Evolutionary conservation across 2,797 vertebrate genomes (phyloP).

Genomic region (Huso huso): DNA sequence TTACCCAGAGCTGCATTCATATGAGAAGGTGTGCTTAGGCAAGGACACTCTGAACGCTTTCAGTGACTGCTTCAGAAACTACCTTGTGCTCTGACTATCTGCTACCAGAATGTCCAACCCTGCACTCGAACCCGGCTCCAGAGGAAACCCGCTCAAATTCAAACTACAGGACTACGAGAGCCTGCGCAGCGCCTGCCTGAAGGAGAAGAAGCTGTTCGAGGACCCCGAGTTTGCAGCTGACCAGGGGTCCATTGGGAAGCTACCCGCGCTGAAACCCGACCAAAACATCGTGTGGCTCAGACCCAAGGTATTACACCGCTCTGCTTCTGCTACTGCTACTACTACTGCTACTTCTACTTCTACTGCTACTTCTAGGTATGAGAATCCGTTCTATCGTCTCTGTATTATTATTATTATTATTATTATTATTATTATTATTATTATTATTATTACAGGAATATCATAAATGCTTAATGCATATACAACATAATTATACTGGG

Average conservation of each 20-base stretch:
- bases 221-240: constrained; percentile 51
- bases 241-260: constrained; percentile 52
- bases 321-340: too few relatives aligned
- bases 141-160: constrained; percentile 55
- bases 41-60: too few relatives aligned
- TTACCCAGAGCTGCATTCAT: too few relatives aligned
- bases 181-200: constrained; percentile 43
- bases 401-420: too few relatives aligned
- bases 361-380: too few relatives aligned
- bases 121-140: constrained; percentile 37
- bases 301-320: constrained; percentile 50
- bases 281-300: constrained; percentile 55
- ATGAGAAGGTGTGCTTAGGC: too few relatives aligned
- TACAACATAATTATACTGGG: too few relatives aligned
- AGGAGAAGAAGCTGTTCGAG: constrained; percentile 42
- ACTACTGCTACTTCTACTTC: neutral
- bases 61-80: neutral
- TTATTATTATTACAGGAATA: too few relatives aligned
- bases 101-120: neutral
- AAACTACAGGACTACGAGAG: constrained; percentile 50
- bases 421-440: too few relatives aligned
- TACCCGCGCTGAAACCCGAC: constrained; percentile 50
- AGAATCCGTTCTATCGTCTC: too few relatives aligned
- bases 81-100: neutral
- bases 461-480: too few relatives aligned